Conservation (phyloP, 2,888 invertebrate species). For the Rhingia rostrata region DNA sequence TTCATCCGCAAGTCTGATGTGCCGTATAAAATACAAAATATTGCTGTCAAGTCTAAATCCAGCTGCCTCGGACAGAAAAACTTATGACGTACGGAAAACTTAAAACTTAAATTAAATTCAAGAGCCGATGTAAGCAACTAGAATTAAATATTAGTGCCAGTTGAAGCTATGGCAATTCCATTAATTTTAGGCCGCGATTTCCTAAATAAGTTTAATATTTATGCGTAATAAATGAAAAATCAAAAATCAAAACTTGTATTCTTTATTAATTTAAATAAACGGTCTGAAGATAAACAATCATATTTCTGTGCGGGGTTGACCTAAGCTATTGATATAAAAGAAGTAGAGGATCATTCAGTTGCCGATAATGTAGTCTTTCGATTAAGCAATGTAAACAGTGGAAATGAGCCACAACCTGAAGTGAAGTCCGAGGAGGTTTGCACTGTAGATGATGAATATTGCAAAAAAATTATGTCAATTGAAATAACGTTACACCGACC, state of each 20-base stretch:
- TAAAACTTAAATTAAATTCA: too few species aligned
- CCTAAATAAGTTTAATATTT: constrained; percentile 7
- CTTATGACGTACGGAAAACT: too few species aligned
- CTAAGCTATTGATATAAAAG: too few species aligned
- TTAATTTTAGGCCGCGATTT: too few species aligned
- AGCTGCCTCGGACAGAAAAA: too few species aligned
- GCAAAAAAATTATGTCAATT: constrained; percentile 3
- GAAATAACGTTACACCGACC: not conserved
- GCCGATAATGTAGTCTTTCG: not conserved
- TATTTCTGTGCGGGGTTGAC: constrained; percentile 39
- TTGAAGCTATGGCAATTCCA: too few species aligned
- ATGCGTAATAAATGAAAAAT: constrained; percentile 5
- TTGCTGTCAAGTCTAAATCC: too few species aligned
- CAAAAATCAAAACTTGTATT: not conserved
- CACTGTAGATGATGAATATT: not conserved
- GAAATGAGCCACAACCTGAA: not conserved
- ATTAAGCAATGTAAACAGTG: not conserved
- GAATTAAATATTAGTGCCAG: too few species aligned
- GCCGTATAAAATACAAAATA: too few species aligned
- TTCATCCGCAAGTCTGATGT: too few species aligned
- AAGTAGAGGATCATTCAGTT: constrained; percentile 31
- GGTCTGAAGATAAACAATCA: constrained; percentile 1
- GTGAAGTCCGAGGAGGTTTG: not conserved
- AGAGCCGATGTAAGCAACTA: too few species aligned
- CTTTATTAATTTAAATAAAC: constrained; percentile 1